Base-by-base conservation (phyloP, 2,113 vertebrate species). In the Etheostoma spectabile region DNA sequence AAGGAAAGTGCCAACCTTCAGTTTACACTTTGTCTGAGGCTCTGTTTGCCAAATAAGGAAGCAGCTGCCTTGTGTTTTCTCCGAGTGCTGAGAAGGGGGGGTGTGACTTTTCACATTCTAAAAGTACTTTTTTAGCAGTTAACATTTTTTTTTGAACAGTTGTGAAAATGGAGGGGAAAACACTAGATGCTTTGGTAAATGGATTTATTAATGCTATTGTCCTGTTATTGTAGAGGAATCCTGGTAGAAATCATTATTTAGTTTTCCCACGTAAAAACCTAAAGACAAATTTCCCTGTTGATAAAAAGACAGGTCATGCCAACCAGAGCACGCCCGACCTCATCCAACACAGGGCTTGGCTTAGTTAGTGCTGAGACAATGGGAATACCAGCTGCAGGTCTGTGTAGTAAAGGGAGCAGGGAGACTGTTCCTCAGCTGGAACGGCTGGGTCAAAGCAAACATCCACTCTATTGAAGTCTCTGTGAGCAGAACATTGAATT, bases 1-100 rank as follows among this genome's bases (percentile, higher is more conserved):
- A 89, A 80, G 76, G 80, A 91, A 91, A 85, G 82, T 94, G 92
- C 92, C 94, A 93, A 79, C 79, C 78, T 86, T 85, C 82, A 79
- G 88, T 91, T 93, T 88, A 90, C 84, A 70, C 74, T 78, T n/a
- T 81, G 74, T 89, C 83, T 71, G 62, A 86, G 68, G 74, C 68
- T 52, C 48, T 83, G 77, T 82, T 92, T 80, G 74, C 93, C 93
- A 94, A 95, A 95, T 93, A 93, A 95, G 93, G 93, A 93, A 91
- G 83, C 90, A 84, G 89, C 88, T 92, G 91, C 87, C 93, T 87
- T 53, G 61, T 83, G 86, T 89, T 91, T 82, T 88, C 78, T 86
- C 46, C 3, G 10, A 66, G 82, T 35, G 61, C 78, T 73, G 65
- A 84, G 80, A 73, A 72, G 57, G 46, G 46, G 76, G 51, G 52